Percentiles rank a stretch among this genome's conserved stretches.
These are phyloP conservation scores for Anorthoa munda DNA, from an alignment of 2,888 invertebrate species.

Conservation along the genomic window DNA sequence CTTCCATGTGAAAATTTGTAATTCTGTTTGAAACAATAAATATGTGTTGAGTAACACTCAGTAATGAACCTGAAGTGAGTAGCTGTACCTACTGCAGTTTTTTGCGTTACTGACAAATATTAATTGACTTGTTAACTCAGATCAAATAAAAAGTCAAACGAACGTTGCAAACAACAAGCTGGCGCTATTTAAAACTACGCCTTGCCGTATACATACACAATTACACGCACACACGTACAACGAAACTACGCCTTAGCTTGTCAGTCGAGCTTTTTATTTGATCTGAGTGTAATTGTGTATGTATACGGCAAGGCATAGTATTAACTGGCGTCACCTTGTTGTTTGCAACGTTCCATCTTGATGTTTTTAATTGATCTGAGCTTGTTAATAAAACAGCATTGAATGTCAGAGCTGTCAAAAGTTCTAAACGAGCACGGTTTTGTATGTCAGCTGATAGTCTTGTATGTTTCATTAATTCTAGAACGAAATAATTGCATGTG, in stretches of 20 bases:
- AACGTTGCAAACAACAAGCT: too few relatives aligned
- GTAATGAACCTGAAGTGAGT: constrained; percentile 20
- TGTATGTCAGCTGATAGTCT: constrained; percentile 10
- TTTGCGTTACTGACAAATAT: constrained; percentile 15
- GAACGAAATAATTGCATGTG: constrained; percentile 8
- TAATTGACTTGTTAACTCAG: constrained; percentile 11
- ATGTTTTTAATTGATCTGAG: too few relatives aligned
- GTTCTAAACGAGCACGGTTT: background rate
- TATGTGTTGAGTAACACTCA: constrained; percentile 17
- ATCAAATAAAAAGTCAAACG: too few relatives aligned
- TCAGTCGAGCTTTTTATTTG: too few relatives aligned
- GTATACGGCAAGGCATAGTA: too few relatives aligned
- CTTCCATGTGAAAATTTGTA: constrained; percentile 45
- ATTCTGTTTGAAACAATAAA: constrained; percentile 28
- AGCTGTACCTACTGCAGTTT: background rate
- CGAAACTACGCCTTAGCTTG: too few relatives aligned
- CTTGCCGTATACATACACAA: too few relatives aligned
- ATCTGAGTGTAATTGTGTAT: too few relatives aligned
- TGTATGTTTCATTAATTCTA: background rate
- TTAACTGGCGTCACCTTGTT: too few relatives aligned
- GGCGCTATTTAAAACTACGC: too few relatives aligned
- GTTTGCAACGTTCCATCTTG: too few relatives aligned
- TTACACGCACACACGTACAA: too few relatives aligned
- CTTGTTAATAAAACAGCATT: constrained; percentile 12
- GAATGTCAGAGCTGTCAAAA: constrained; percentile 24